Evolutionary conservation across 2,888 invertebrate genomes (phyloP).

Genomic region (Sinopyrophorus schimmeli): DNA sequence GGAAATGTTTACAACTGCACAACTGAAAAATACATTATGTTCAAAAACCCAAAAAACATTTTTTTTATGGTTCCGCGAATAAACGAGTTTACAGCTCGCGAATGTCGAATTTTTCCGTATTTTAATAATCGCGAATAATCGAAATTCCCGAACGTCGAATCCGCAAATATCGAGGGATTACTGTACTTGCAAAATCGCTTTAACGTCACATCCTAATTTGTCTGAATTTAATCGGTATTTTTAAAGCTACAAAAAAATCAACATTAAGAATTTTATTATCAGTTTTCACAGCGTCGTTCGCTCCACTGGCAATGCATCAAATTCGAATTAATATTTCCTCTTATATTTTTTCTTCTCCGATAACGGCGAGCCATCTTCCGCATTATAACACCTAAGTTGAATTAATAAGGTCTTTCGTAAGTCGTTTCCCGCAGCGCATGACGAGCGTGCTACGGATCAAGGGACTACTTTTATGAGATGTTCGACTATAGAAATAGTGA

Average conservation of each 20-base stretch:
- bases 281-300: slow-evolving; percentile 25
- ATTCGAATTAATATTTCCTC: slow-evolving; percentile 16
- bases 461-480: slow-evolving; percentile 38
- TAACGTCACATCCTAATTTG: too few relatives aligned
- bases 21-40: too few relatives aligned
- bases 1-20: too few relatives aligned
- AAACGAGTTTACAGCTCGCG: too few relatives aligned
- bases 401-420: slow-evolving; percentile 18
- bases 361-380: background rate
- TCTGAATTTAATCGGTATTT: too few relatives aligned
- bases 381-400: slow-evolving; percentile 4
- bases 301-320: slow-evolving; percentile 21
- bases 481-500: slow-evolving; percentile 37
- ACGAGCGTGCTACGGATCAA: slow-evolving; percentile 38
- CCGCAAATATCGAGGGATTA: too few relatives aligned
- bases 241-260: slow-evolving; percentile 24
- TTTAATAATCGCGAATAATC: too few relatives aligned
- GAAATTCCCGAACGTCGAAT: too few relatives aligned
- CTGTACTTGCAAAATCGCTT: too few relatives aligned
- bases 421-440: slow-evolving; percentile 31
- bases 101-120: too few relatives aligned
- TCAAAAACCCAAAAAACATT: too few relatives aligned
- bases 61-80: too few relatives aligned
- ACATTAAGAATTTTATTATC: slow-evolving; percentile 25
- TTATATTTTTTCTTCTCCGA: slow-evolving; percentile 12